phyloP scores from a whole-genome alignment of 2,888 invertebrate genomes.

The Aporophyla lueneburgensis region DNA sequence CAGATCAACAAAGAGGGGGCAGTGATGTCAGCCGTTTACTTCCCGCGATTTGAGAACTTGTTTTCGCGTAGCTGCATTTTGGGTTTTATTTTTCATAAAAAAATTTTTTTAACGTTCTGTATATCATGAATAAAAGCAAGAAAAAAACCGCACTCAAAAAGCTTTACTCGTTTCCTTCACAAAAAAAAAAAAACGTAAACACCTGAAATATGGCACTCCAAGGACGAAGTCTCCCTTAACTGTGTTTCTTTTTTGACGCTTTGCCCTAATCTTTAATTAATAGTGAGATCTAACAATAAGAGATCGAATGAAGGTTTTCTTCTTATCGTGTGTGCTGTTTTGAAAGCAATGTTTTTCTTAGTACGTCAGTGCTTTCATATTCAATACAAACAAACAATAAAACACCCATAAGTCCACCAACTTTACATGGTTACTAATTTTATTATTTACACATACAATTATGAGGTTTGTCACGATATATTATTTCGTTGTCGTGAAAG shows the following conservation, averaged over 20 bases:
- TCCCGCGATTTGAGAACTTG: no score
- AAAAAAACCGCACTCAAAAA: no score
- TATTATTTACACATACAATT: slow-evolving; percentile 55
- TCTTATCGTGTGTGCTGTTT: background rate
- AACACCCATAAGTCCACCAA: slow-evolving; percentile 35
- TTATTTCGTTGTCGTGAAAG: slow-evolving; percentile 61
- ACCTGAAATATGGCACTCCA: no score
- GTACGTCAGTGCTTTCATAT: slow-evolving; percentile 23
- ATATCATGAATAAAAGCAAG: no score
- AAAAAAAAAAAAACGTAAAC: no score
- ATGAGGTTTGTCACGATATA: slow-evolving; percentile 59
- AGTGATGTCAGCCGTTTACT: no score
- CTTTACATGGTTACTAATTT: slow-evolving; percentile 47
- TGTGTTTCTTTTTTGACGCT: background rate
- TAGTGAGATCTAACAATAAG: background rate
- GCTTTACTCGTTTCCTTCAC: no score
- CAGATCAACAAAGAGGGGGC: no score
- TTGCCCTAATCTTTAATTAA: background rate
- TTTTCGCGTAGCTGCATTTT: no score
- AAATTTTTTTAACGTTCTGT: no score
- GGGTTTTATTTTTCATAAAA: no score
- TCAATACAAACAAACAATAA: slow-evolving; percentile 48
- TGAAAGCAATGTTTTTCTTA: slow-evolving; percentile 18
- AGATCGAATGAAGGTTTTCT: background rate
- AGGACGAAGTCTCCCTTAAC: no score